phyloP scores from a whole-genome alignment of 2,888 invertebrate species.

The Globia sparganii region DNA sequence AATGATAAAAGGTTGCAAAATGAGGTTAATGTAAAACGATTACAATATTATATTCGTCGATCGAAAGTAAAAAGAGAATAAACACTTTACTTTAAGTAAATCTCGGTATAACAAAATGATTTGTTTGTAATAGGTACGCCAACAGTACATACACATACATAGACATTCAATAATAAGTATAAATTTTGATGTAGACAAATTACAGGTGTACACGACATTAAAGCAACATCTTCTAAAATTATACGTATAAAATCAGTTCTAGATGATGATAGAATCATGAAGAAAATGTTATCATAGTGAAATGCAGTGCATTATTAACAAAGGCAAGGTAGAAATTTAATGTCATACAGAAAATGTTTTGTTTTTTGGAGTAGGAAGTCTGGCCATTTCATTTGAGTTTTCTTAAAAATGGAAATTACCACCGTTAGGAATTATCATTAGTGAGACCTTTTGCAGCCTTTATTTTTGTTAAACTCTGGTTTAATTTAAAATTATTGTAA shows the following conservation, averaged over 20 bases:
- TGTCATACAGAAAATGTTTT: not conserved
- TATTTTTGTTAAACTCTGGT: not conserved
- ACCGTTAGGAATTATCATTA: not conserved
- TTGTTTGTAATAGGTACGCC: not conserved
- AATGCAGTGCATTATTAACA: not conserved
- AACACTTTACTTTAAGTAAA: not conserved
- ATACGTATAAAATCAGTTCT: no score
- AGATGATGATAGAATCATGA: not conserved
- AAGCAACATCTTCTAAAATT: no score
- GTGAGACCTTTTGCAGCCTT: not conserved
- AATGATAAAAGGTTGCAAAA: constrained; percentile 64
- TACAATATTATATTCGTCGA: constrained; percentile 47
- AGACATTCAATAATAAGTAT: no score
- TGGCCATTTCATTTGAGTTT: not conserved
- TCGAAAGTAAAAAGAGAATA: constrained; percentile 29
- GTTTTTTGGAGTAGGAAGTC: not conserved
- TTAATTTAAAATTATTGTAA: not conserved
- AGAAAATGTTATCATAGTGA: not conserved
- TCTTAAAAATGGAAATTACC: not conserved
- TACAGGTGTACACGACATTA: no score
- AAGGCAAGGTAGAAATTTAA: not conserved
- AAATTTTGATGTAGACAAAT: no score
- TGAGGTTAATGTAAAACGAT: constrained; percentile 62
- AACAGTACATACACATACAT: no score
- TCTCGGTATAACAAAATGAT: not conserved